A percentile compares a stretch with the other conserved stretches of the same genome.
These are phyloP conservation scores for Lordiphosa fenestrarum DNA, from an alignment of 2,888 invertebrate species.

Conservation along the genomic window DNA sequence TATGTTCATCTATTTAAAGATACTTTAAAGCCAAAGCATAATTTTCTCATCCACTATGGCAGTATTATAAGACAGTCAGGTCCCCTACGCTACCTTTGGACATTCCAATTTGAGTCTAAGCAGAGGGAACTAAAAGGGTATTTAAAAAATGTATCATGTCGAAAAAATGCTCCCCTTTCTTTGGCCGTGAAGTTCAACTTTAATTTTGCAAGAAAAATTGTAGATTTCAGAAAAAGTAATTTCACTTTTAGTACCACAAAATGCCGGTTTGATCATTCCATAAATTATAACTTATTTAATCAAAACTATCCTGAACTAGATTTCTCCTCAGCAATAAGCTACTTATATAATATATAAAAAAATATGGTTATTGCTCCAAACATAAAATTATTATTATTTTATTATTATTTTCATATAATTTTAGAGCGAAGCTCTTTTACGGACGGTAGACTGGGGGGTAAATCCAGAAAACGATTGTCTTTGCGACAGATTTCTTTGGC, in stretches of 20 bases:
- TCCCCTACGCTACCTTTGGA: background rate
- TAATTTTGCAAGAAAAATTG: background rate
- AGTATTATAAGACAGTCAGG: background rate
- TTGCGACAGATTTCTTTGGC: too few relatives aligned
- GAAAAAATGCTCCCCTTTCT: background rate
- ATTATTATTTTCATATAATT: too few relatives aligned
- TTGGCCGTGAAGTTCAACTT: too few relatives aligned
- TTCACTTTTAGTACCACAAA: background rate
- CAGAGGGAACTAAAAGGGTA: background rate
- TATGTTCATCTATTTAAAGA: background rate
- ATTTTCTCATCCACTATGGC: background rate
- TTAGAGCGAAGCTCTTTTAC: too few relatives aligned
- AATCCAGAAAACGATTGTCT: too few relatives aligned
- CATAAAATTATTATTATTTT: background rate
- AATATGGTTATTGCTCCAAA: background rate
- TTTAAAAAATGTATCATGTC: background rate
- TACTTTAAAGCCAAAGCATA: background rate
- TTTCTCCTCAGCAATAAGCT: background rate
- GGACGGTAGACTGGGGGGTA: too few relatives aligned
- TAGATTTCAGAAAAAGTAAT: background rate
- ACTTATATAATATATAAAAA: background rate
- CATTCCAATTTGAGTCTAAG: background rate
- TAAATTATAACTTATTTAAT: background rate
- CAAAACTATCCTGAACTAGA: background rate
- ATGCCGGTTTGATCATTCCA: background rate